These are phyloP conservation scores for Caradrina clavipalpis DNA, from an alignment of 2,888 invertebrate genomes.

Conservation along the genomic window DNA sequence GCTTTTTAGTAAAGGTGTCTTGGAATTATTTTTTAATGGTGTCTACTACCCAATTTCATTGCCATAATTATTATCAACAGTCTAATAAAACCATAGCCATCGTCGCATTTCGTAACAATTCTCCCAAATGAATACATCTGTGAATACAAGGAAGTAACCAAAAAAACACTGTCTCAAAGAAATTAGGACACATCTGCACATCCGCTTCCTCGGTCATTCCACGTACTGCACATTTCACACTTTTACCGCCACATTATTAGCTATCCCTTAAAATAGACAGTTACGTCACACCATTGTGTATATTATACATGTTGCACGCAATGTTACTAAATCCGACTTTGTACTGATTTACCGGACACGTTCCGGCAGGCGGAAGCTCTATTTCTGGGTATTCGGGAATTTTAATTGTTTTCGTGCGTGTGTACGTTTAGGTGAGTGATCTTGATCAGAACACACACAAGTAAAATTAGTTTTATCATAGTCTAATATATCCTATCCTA, in stretches of 20 bases:
- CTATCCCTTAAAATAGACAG: slow-evolving; percentile 14
- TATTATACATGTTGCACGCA: slow-evolving; percentile 24
- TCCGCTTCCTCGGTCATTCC: slow-evolving; percentile 23
- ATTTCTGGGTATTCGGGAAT: slow-evolving; percentile 37
- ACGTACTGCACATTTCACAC: slow-evolving; percentile 10
- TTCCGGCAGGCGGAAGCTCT: slow-evolving; percentile 40
- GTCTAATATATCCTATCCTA: too few relatives aligned
- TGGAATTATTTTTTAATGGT: too few relatives aligned
- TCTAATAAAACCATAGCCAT: neutral
- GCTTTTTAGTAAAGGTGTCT: too few relatives aligned
- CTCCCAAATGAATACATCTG: slow-evolving; percentile 11
- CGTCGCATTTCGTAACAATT: neutral
- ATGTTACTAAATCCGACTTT: slow-evolving; percentile 39
- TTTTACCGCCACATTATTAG: slow-evolving; percentile 19
- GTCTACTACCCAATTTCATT: too few relatives aligned
- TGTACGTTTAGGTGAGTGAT: neutral
- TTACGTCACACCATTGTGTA: slow-evolving; percentile 6
- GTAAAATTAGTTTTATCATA: too few relatives aligned
- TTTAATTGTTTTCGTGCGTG: slow-evolving; percentile 34
- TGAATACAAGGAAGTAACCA: slow-evolving; percentile 35
- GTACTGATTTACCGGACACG: slow-evolving; percentile 41
- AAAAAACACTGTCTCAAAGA: slow-evolving; percentile 23
- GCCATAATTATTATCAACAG: too few relatives aligned
- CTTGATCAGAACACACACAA: too few relatives aligned
- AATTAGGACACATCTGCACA: slow-evolving; percentile 27